phyloP scores from a whole-genome alignment of 2,888 invertebrate genomes.

The Muschampia plurimacula region DNA sequence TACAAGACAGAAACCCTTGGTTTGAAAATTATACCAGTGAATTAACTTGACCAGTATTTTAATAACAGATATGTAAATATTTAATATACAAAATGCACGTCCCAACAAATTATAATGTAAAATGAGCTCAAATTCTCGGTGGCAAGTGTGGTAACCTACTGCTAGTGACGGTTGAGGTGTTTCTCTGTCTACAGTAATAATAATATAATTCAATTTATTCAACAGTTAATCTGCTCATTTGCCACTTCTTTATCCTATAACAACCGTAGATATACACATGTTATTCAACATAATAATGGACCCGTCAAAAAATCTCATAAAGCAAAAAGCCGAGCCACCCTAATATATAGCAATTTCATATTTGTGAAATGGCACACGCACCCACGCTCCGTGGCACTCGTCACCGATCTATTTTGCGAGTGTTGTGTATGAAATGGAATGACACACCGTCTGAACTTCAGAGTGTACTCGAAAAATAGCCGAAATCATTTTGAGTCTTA shows the following conservation, averaged over 20 bases:
- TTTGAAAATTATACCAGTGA: no score
- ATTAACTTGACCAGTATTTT: no score
- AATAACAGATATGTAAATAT: no score
- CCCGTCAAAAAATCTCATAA: constrained; percentile 64
- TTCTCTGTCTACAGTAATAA: background rate
- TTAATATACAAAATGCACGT: no score
- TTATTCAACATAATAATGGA: constrained; percentile 53
- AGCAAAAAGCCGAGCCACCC: constrained; percentile 67
- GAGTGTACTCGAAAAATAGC: constrained; percentile 23
- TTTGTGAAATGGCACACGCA: constrained; percentile 76
- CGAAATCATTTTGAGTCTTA: constrained; percentile 44
- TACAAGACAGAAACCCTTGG: no score
- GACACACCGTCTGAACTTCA: constrained; percentile 64
- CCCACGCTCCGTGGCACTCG: constrained; percentile 66
- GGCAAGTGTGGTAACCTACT: no score
- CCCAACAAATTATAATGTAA: no score
- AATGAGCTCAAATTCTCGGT: no score
- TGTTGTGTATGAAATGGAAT: constrained; percentile 83
- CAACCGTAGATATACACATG: constrained; percentile 31
- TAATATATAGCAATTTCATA: constrained; percentile 78
- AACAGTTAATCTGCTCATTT: constrained; percentile 3
- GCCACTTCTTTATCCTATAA: constrained; percentile 12
- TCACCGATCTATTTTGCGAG: constrained; percentile 82
- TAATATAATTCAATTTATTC: background rate
- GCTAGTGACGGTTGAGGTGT: no score